Base-by-base conservation (phyloP, 2,888 invertebrate genomes). In the Microctonus brassicae region DNA sequence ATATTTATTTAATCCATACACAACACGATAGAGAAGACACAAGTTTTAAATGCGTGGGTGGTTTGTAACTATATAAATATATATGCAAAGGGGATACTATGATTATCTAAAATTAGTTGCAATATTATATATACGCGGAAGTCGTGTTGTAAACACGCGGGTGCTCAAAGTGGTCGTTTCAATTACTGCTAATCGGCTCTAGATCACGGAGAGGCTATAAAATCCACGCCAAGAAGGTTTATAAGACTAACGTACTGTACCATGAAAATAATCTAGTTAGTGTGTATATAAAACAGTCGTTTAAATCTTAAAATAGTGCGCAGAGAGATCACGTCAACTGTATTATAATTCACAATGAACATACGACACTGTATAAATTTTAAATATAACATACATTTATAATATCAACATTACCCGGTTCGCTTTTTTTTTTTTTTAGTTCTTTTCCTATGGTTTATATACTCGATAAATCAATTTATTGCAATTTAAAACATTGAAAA, bases 21-120 rank as follows among this genome's bases (percentile, higher is more conserved):
- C n/a, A n/a, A n/a, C n/a, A n/a, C n/a, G n/a, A n/a, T n/a, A n/a
- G n/a, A n/a, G n/a, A n/a, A n/a, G n/a, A n/a, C n/a, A n/a, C n/a
- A n/a, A n/a, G 20, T 53, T 33, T 53, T 53, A 17, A 39, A 55
- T 53, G 47, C 72, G 67, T 72, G 47, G 72, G 72, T 67, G 67
- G 66, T 13, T 70, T 29, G 26, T 33, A n/a, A 47, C 17, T 17
- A 20, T 47, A n/a, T 4, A 47, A 3, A 17, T 47, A 20, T 47
- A n/a, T 13, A 11, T 39, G 39, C 0, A 55, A 22, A 10, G 13
- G 22, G 58, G 42, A 26, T 67, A 26, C 57, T 57, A 47, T 68
- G 67, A 72, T 72, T 72, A 68, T 57, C 63, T 72, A 68, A 62
- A 72, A 72, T 72, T 72, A 72, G 67, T 67, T 33, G 62, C 62